A percentile compares a stretch with the other conserved stretches of the same genome.
These are phyloP conservation scores for Brachypterus glaber DNA, from an alignment of 2,888 invertebrate genomes.

Conservation along the genomic window DNA sequence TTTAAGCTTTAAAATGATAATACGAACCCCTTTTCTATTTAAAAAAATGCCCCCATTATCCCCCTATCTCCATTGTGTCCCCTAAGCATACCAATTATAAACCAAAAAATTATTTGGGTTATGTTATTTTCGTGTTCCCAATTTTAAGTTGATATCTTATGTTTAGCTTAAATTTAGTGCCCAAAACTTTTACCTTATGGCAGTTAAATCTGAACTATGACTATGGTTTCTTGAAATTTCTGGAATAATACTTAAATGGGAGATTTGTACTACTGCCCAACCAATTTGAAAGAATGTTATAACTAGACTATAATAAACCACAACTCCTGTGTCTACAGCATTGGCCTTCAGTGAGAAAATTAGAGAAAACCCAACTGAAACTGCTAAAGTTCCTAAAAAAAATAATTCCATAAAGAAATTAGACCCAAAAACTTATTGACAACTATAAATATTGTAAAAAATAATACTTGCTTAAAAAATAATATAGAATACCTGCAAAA, in stretches of 20 bases:
- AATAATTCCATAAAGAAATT: not conserved
- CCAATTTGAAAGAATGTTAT: slow-evolving; percentile 81
- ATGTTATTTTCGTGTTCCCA: too few species aligned
- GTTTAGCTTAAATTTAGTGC: slow-evolving; percentile 12
- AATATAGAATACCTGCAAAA: slow-evolving; percentile 52
- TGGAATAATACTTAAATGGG: slow-evolving; percentile 86
- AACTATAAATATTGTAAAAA: slow-evolving; percentile 21
- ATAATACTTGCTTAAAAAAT: not conserved
- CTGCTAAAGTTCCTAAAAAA: slow-evolving; percentile 51
- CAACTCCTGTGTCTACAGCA: slow-evolving; percentile 40
- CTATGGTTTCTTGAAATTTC: slow-evolving; percentile 59
- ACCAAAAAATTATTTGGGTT: too few species aligned
- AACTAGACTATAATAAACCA: slow-evolving; percentile 47
- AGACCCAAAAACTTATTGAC: not conserved
- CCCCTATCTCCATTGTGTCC: too few species aligned
- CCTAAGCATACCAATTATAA: too few species aligned
- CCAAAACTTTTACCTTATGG: slow-evolving; percentile 53
- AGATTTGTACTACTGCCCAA: slow-evolving; percentile 90
- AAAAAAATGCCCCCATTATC: too few species aligned
- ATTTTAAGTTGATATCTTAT: not conserved
- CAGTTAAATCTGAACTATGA: slow-evolving; percentile 68
- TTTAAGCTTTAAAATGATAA: too few species aligned
- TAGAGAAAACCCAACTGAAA: slow-evolving; percentile 66
- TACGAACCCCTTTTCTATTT: too few species aligned
- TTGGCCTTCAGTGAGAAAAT: slow-evolving; percentile 63